Evolutionary conservation across 2,113 vertebrate species (phyloP), one percentile per base, ranked within the genome.

Genomic region (Cheilinus undulatus): DNA sequence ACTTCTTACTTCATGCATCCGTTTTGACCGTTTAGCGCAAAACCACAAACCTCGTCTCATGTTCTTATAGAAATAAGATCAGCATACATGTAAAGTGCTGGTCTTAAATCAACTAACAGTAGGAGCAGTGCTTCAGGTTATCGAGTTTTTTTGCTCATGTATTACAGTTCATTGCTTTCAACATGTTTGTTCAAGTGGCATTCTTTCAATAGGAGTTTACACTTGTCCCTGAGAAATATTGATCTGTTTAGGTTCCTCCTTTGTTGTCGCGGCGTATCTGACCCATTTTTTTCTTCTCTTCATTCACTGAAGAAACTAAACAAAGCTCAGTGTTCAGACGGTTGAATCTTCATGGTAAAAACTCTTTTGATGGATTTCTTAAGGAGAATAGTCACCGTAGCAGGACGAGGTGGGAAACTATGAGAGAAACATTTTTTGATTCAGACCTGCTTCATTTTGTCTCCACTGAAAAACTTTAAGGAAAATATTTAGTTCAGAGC

Each of bases 161-260:
- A 13, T 53, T 32, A 20, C 4, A 7, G 26, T 12, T 15, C 10
- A 32, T 43, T 61, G 12, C 27, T 61, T 20, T 68, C 22, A 57
- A 56, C 24, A 20, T 20, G 12, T 3, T 20, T 11, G 7, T 26
- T 46, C 17, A 72, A 45, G 58, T 45, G 28, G 7, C 36, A 17
- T 52, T 50, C 34, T n/a, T 14, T 26, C 14, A 15, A 15, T 61
- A 27, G 28, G 17, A 12, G 27, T 45, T 71, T 46, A 51, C 2
- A 0, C 27, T 36, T 27, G 27, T 53, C 49, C 28, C 28, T 53
- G 22, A 19, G 54, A 27, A 38, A 20, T 62, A 54, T 63, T 34
- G 57, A 62, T 73, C n/a, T 30, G 24, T 58, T 10, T 24, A 30
- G 42, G 27, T 48, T 73, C 14, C 40, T 22, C 3, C 22, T 64